Conservation (phyloP, 2,888 invertebrate species). For the Spicauda simplicius region DNA sequence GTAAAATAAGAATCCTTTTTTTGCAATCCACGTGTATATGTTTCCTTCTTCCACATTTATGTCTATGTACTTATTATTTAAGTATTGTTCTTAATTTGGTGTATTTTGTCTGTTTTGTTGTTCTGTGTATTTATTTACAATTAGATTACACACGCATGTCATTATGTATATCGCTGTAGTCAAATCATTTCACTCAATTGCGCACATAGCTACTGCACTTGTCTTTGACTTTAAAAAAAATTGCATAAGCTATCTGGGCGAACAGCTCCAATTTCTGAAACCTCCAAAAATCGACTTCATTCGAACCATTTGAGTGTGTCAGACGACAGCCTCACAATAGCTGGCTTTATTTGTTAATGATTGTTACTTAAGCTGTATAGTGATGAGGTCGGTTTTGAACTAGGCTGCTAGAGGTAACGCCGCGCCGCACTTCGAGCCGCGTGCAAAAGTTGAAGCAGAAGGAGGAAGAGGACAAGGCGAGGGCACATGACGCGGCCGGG, state of each 20-base stretch:
- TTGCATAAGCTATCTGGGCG: not conserved
- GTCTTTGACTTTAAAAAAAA: not conserved
- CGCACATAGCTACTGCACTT: not conserved
- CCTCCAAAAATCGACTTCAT: not conserved
- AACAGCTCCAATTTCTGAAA: not conserved
- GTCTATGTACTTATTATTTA: too few species aligned
- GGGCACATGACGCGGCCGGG: slow-evolving; percentile 70
- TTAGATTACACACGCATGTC: too few species aligned
- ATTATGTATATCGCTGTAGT: too few species aligned
- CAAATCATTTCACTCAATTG: too few species aligned
- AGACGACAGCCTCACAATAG: too few species aligned
- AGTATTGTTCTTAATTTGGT: too few species aligned
- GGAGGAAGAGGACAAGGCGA: slow-evolving; percentile 71
- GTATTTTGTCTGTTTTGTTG: too few species aligned
- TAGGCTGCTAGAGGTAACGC: slow-evolving; percentile 87
- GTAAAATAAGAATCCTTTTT: too few species aligned
- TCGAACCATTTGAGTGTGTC: too few species aligned
- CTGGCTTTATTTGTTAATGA: not conserved
- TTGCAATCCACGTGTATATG: too few species aligned
- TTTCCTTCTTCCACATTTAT: too few species aligned
- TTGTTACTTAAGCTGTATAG: not conserved
- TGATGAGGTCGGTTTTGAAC: slow-evolving; percentile 45
- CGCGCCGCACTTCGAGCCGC: slow-evolving; percentile 88
- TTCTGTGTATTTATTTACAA: too few species aligned
- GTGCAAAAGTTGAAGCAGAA: slow-evolving; percentile 85